A percentile compares a stretch with the other conserved stretches of the same genome.
Conservation (phyloP, 2,797 vertebrate species). For the Allobates femoralis region DNA sequence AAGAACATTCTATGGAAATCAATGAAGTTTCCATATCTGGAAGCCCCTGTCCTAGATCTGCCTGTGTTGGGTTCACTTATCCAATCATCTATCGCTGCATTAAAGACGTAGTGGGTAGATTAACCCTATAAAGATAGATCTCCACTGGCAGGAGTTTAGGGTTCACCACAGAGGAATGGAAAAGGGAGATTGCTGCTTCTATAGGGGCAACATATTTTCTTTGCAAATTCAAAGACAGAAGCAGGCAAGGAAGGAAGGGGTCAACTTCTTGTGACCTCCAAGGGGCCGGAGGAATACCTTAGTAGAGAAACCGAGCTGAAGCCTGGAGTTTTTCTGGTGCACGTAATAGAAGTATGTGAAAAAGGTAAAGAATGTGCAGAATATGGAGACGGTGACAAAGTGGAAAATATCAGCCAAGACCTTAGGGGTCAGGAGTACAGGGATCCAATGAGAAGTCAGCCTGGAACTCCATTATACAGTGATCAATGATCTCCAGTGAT, state of each 20-base stretch:
- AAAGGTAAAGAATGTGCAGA: conserved; percentile 10
- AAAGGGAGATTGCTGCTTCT: background rate
- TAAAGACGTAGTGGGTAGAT: background rate
- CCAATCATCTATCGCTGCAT: background rate
- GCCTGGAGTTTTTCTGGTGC: background rate
- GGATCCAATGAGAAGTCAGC: too few species aligned
- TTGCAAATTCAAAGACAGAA: background rate
- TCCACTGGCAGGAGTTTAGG: background rate
- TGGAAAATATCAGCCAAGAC: background rate
- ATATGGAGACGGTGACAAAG: background rate
- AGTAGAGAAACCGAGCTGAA: background rate
- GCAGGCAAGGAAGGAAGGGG: background rate
- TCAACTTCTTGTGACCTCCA: conserved; percentile 13
- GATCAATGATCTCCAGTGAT: too few species aligned
- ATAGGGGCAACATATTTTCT: background rate
- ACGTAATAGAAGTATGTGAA: conserved; percentile 4
- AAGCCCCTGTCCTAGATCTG: background rate
- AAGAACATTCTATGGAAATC: conserved; percentile 7
- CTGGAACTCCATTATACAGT: too few species aligned
- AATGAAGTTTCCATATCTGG: background rate
- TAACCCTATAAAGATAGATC: background rate
- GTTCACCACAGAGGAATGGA: background rate
- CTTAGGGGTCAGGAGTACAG: background rate
- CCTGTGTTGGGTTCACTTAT: too few species aligned
- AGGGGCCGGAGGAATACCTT: background rate